These are phyloP conservation scores for Parazoanthus darwini DNA, from an alignment of 92 coral and sea anemone species.

Conservation along the genomic window DNA sequence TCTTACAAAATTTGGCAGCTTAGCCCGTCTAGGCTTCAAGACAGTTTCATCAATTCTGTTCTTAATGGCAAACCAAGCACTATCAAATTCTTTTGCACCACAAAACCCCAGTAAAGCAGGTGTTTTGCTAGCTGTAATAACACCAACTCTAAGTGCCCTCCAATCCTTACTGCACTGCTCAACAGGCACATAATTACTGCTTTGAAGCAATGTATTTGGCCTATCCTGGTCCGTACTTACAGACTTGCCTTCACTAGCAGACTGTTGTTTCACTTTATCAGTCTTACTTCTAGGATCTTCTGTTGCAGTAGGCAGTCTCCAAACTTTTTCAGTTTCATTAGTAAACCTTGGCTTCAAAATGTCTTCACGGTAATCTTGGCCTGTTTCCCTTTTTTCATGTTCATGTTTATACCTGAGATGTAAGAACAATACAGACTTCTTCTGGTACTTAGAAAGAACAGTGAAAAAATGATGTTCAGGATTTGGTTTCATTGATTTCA, in stretches of 20 bases:
- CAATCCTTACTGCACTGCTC: conserved; percentile 34
- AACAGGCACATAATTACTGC: not conserved
- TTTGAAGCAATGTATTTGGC: conserved; percentile 9
- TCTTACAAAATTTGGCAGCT: conserved; percentile 41
- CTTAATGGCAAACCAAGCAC: conserved; percentile 58
- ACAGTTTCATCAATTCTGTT: conserved; percentile 42
- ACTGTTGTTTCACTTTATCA: no score
- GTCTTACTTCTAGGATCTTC: no score
- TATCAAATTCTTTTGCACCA: conserved; percentile 46
- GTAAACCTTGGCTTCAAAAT: conserved; percentile 34
- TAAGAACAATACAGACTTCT: conserved; percentile 8
- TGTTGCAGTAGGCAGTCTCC: conserved; percentile 22
- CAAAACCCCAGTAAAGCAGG: conserved; percentile 57
- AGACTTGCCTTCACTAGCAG: no score
- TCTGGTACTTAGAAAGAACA: no score
- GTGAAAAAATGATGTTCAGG: conserved; percentile 40
- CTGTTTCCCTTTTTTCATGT: conserved; percentile 30
- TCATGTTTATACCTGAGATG: conserved; percentile 23
- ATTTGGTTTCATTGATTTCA: conserved; percentile 18
- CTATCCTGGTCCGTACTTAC: no score
- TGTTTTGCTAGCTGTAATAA: conserved; percentile 59
- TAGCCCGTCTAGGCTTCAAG: conserved; percentile 34
- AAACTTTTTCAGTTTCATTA: conserved; percentile 23
- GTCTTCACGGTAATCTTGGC: conserved; percentile 1
- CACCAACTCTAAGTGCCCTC: conserved; percentile 48